Base-by-base conservation (phyloP, 2,888 invertebrate genomes). In the Lutraria lutraria region DNA sequence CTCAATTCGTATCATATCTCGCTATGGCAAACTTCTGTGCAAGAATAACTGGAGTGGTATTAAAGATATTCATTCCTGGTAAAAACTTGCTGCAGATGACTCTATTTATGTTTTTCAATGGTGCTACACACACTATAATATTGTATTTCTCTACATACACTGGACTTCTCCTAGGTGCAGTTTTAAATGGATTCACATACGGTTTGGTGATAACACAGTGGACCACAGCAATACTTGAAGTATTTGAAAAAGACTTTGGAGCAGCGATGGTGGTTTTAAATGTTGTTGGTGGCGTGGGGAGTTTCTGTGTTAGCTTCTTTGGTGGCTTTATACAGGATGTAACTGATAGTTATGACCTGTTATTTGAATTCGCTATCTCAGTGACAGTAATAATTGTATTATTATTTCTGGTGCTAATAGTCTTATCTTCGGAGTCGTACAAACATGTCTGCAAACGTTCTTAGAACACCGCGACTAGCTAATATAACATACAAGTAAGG, bases 271-370 rank as follows among this genome's bases (percentile, higher is more conserved):
- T 79, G 19, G 43, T 56, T 8, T 79, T 76, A 56, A 88, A 88
- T 43, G 21, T 88, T 16, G 29, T 76, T 34, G 56, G 56, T 31
- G 85, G 85, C 0, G 19, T 85, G 29, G 88, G 88, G 13, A 82
- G 54, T 43, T 43, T 80, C n/a, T n/a, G 81, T n/a, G 85, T 63
- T 13, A 85, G 88, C 29, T 88, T 84, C 53, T 52, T 85, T 31
- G 88, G 88, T 25, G 88, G 88, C 19, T 72, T 31, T 25, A 88
- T 88, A 19, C 53, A 68, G 3, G 88, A 88, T 43, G n/a, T 72
- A 21, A 88, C 88, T 19, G 53, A 56, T n/a, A 72, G 54, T 34
- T 88, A 88, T 81, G 85, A 68, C 34, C 21, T 88, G 21, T 43
- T 88, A 2, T 88, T 88, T 81, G 21, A 68, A 16, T 15, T 85